These are phyloP conservation scores for Heliconius cydno DNA, from an alignment of 2,888 invertebrate species.

Conservation along the genomic window DNA sequence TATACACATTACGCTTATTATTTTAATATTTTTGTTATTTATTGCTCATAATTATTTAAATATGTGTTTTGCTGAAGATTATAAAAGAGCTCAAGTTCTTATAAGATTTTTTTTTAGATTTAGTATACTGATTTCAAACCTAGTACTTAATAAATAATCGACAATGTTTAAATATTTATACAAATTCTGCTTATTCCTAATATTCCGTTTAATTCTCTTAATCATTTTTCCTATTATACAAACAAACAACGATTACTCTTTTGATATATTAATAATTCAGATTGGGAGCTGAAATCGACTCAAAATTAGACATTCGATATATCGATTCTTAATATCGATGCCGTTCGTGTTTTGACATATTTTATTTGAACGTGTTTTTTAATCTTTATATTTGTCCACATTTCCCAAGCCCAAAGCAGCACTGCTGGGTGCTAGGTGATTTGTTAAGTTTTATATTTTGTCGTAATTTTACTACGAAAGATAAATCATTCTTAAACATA, in stretches of 20 bases:
- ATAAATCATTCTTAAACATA: neutral
- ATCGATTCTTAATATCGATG: neutral
- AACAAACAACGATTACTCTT: neutral
- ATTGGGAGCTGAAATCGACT: neutral
- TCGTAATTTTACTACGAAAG: neutral
- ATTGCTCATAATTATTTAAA: neutral
- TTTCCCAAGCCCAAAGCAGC: neutral
- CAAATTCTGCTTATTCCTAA: neutral
- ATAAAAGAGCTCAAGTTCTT: neutral
- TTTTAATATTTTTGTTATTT: neutral
- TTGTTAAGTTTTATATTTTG: neutral
- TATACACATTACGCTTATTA: neutral
- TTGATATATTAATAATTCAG: neutral
- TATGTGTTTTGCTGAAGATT: neutral
- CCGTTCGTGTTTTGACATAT: neutral
- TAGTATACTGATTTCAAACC: neutral
- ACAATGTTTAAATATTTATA: neutral
- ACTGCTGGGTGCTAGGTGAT: conserved; percentile 9
- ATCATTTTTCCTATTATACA: neutral
- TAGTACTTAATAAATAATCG: neutral
- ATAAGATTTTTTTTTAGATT: neutral
- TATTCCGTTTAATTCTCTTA: neutral
- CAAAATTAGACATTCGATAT: neutral
- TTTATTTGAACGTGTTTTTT: neutral
- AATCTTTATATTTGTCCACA: neutral